These are phyloP conservation scores for Salvator merianae DNA, from an alignment of 2,113 vertebrate genomes.

Conservation along the genomic window DNA sequence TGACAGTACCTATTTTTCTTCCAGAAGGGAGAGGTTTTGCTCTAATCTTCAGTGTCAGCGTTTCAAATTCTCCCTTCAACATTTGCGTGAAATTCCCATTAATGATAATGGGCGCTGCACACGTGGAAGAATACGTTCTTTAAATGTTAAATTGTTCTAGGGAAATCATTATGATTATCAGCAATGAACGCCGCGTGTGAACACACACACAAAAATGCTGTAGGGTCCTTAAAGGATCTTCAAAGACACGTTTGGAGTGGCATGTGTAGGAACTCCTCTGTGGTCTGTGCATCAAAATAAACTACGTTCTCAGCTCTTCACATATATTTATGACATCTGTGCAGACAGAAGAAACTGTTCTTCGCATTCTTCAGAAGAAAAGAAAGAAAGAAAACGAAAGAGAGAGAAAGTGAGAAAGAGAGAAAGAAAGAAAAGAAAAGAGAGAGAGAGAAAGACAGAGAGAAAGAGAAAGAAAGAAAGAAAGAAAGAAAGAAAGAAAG, in stretches of 20 bases:
- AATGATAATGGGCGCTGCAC: conserved; percentile 44
- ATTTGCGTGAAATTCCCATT: conserved; percentile 52
- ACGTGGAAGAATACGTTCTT: conserved; percentile 36
- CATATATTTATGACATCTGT: conserved; percentile 43
- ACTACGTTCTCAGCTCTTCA: conserved; percentile 26
- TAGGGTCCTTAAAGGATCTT: conserved; percentile 23
- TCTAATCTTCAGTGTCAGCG: conserved; percentile 40
- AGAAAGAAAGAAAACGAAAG: too few relatives aligned
- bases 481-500: too few relatives aligned
- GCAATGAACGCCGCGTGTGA: conserved; percentile 43
- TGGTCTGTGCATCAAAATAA: conserved; percentile 45
- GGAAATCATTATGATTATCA: conserved; percentile 44
- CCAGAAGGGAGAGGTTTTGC: not conserved
- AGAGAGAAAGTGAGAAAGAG: too few relatives aligned
- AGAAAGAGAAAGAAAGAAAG: too few relatives aligned
- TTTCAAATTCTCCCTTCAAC: conserved; percentile 31
- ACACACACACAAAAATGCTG: not conserved
- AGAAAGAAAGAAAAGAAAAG: too few relatives aligned
- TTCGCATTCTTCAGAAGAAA: not conserved
- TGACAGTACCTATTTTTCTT: conserved; percentile 50
- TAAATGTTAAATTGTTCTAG: conserved; percentile 55
- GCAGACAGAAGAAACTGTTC: conserved; percentile 29
- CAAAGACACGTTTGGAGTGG: conserved; percentile 11
- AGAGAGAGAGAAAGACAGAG: too few relatives aligned
- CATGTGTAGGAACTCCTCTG: conserved; percentile 26